A percentile compares a stretch with the other conserved stretches of the same genome.
phyloP scores from a whole-genome alignment of 2,888 invertebrate genomes.

The Limnephilus marmoratus region DNA sequence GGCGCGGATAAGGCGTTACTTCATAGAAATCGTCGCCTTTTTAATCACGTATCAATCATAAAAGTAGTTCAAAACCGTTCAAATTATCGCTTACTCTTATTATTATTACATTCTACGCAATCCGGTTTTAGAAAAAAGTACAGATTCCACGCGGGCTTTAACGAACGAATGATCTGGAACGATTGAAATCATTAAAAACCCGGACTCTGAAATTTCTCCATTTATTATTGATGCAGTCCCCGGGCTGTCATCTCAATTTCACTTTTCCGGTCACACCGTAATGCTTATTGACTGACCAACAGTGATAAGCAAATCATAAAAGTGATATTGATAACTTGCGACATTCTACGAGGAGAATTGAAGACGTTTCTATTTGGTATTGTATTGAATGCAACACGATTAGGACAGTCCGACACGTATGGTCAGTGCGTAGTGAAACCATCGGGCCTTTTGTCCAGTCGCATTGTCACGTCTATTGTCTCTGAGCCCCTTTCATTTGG shows the following conservation, averaged over 20 bases:
- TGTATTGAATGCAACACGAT: neutral
- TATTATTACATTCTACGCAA: constrained; percentile 3
- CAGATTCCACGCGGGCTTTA: neutral
- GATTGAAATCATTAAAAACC: constrained; percentile 9
- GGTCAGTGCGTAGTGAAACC: constrained; percentile 36
- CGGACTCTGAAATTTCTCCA: constrained; percentile 29
- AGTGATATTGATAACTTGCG: constrained; percentile 21
- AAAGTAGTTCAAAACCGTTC: constrained; percentile 22
- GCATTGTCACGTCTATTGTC: constrained; percentile 41
- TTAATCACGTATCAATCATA: constrained; percentile 16
- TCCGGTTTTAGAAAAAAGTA: constrained; percentile 22
- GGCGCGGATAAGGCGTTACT: constrained; percentile 18
- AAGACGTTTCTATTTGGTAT: neutral
- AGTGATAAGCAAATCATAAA: constrained; percentile 14
- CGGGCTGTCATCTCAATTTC: constrained; percentile 29
- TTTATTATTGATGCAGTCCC: constrained; percentile 10
- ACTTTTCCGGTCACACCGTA: constrained; percentile 36
- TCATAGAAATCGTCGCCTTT: constrained; percentile 30
- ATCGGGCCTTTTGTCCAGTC: constrained; percentile 17
- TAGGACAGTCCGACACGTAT: neutral
- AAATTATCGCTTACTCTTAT: constrained; percentile 2
- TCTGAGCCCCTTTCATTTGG: constrained; percentile 44
- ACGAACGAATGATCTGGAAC: constrained; percentile 44
- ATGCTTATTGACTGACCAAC: neutral
- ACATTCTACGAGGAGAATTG: neutral